These are phyloP conservation scores for Doris montereyensis DNA, from an alignment of 2,888 invertebrate species.

Conservation along the genomic window DNA sequence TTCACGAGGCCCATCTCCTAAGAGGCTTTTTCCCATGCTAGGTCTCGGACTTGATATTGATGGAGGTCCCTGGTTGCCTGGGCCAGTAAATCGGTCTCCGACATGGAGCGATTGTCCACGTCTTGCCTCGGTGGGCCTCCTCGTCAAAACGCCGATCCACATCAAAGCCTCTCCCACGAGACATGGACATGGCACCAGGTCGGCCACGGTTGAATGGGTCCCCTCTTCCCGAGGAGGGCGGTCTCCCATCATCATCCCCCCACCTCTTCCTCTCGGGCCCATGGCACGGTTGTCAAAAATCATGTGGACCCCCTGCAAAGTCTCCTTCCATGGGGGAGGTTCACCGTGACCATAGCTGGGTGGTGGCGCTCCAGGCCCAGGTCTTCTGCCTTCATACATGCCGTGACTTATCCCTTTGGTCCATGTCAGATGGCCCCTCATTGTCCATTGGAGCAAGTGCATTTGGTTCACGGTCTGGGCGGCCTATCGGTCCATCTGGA, in stretches of 20 bases:
- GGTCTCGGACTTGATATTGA: not conserved
- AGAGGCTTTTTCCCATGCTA: not conserved
- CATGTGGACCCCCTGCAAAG: too few species aligned
- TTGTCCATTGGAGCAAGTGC: too few species aligned
- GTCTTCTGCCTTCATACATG: constrained; percentile 4
- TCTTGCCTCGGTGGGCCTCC: constrained; percentile 11
- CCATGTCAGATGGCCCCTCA: constrained; percentile 35
- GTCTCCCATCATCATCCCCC: constrained; percentile 23
- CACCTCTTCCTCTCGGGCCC: constrained; percentile 33
- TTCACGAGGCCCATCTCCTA: constrained; percentile 22
- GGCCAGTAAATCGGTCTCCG: constrained; percentile 22
- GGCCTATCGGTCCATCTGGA: not conserved
- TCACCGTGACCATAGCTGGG: too few species aligned
- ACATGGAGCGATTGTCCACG: constrained; percentile 27
- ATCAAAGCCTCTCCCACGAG: constrained; percentile 36
- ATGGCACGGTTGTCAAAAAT: constrained; percentile 36
- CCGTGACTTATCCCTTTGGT: constrained; percentile 32
- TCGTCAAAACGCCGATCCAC: constrained; percentile 37
- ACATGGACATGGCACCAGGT: constrained; percentile 11
- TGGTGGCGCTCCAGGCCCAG: not conserved
- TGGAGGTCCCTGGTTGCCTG: not conserved
- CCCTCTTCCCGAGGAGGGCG: constrained; percentile 23
- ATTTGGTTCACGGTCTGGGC: too few species aligned
- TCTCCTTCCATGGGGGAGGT: too few species aligned
- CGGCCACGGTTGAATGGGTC: constrained; percentile 20